Evolutionary conservation across 2,888 invertebrate species (phyloP).

Genomic region (Hirtodrosophila duncani): DNA sequence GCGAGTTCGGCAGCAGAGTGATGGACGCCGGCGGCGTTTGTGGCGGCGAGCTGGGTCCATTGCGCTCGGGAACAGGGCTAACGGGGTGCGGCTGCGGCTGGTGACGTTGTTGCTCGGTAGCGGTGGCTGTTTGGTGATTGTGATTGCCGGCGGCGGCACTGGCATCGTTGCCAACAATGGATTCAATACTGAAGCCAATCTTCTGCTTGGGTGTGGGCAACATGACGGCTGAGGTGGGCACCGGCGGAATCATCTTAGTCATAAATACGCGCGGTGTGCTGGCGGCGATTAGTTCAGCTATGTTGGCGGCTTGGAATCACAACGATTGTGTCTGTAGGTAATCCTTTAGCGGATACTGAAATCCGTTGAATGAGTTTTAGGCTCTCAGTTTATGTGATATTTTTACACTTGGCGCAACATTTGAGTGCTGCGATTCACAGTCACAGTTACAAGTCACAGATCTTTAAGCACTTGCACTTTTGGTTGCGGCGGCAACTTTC

Average conservation of each 20-base stretch:
- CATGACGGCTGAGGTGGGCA: constrained; percentile 94
- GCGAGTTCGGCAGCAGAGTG: constrained; percentile 48
- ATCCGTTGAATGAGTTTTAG: constrained; percentile 1
- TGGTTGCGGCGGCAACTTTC: constrained; percentile 35
- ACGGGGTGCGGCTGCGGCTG: constrained; percentile 43
- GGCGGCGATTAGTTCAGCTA: constrained; percentile 64
- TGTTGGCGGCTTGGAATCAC: constrained; percentile 53
- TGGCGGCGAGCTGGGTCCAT: constrained; percentile 71
- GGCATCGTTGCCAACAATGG: constrained; percentile 88
- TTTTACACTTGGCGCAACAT: constrained; percentile 47
- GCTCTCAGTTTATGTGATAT: not conserved
- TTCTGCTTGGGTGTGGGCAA: constrained; percentile 93
- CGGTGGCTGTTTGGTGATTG: constrained; percentile 6
- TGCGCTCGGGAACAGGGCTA: constrained; percentile 58
- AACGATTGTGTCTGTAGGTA: constrained; percentile 12
- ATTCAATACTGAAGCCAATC: constrained; percentile 96
- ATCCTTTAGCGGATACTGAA: constrained; percentile 38
- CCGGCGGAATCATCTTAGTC: constrained; percentile 93
- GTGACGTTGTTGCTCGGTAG: constrained; percentile 36
- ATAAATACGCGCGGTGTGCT: constrained; percentile 74
- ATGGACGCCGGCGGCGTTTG: constrained; percentile 69
- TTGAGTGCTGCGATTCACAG: constrained; percentile 20
- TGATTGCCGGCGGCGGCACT: constrained; percentile 35
- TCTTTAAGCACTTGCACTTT: constrained; percentile 16
- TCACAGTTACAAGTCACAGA: constrained; percentile 14